phyloP scores from a whole-genome alignment of 2,113 vertebrate genomes.

The Bubo scandiacus region DNA sequence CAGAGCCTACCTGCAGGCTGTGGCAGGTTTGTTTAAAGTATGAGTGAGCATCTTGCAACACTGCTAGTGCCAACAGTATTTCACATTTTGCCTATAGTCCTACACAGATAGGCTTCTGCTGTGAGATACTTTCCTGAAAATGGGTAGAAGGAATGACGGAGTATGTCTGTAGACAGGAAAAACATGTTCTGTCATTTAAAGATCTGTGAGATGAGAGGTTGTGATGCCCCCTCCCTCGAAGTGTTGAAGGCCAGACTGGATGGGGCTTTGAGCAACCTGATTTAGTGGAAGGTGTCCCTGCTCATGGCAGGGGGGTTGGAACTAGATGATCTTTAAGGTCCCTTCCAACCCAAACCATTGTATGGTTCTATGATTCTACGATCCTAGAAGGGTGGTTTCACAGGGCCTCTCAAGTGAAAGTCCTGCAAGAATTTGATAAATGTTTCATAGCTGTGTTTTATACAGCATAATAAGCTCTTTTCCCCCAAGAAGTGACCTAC shows the following conservation, averaged over 20 bases:
- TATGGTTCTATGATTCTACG: too few species aligned
- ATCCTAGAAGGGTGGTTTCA: background rate
- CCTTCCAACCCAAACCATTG: too few species aligned
- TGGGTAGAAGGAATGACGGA: rapidly evolving
- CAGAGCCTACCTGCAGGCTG: background rate
- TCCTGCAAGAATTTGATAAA: background rate
- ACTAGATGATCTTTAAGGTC: too few species aligned
- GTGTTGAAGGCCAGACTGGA: too few species aligned
- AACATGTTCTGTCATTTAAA: background rate
- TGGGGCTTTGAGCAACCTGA: too few species aligned
- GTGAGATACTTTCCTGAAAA: background rate
- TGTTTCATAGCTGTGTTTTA: too few species aligned
- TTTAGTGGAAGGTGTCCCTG: too few species aligned
- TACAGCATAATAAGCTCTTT: rapidly evolving
- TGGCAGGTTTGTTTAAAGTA: background rate
- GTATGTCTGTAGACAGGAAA: background rate
- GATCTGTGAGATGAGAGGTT: too few species aligned
- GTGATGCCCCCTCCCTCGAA: too few species aligned
- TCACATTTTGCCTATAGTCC: background rate
- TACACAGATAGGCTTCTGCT: background rate
- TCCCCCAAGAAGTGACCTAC: background rate
- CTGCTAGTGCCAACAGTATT: background rate
- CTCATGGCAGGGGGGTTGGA: too few species aligned
- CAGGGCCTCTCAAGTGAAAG: background rate
- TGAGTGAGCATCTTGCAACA: background rate